A percentile compares a stretch with the other conserved stretches of the same genome.
Evolutionary conservation across 2,797 vertebrate genomes (phyloP).

Genomic region (Notolepis coatsorum): DNA sequence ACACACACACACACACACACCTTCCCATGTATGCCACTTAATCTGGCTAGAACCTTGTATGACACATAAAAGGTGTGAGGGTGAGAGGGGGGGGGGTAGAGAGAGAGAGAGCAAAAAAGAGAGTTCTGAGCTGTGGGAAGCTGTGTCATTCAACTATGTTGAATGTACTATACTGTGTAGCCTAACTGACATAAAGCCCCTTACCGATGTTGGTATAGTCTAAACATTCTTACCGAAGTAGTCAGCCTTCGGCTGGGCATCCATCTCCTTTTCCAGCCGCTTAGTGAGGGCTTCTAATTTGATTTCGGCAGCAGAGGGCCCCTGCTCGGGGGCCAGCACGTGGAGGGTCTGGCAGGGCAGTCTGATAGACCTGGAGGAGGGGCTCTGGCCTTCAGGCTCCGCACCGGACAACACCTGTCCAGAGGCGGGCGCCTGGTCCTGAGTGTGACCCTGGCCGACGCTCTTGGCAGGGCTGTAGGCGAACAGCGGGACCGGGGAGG

Average conservation of each 20-base stretch:
- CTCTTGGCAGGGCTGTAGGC: too few relatives aligned
- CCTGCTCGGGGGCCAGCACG: slow-evolving; percentile 75
- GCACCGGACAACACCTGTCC: slow-evolving; percentile 21
- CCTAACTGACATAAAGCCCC: slow-evolving; percentile 27
- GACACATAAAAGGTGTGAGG: not conserved
- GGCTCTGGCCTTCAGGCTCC: slow-evolving; percentile 60
- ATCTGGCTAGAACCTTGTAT: not conserved
- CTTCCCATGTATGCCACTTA: slow-evolving; percentile 2
- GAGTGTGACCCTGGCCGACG: slow-evolving; percentile 51
- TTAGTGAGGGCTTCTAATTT: slow-evolving; percentile 94
- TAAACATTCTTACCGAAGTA: slow-evolving; percentile 91
- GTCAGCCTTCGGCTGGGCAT: slow-evolving; percentile 90
- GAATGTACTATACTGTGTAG: slow-evolving; percentile 7
- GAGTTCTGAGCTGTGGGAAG: slow-evolving; percentile 24
- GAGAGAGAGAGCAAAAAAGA: too few relatives aligned
- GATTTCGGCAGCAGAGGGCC: slow-evolving; percentile 86
- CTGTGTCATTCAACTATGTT: slow-evolving; percentile 8
- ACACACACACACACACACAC: slow-evolving; percentile 3
- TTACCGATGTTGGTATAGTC: slow-evolving; percentile 27
- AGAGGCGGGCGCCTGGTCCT: slow-evolving; percentile 30
- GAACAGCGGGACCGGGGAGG: slow-evolving; percentile 33
- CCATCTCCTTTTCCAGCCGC: slow-evolving; percentile 95
- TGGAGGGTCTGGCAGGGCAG: slow-evolving; percentile 83
- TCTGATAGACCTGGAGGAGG: slow-evolving; percentile 70
- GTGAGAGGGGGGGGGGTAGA: slow-evolving; percentile 1